phyloP scores from a whole-genome alignment of 2,113 vertebrate genomes.

The Gulo gulo region DNA sequence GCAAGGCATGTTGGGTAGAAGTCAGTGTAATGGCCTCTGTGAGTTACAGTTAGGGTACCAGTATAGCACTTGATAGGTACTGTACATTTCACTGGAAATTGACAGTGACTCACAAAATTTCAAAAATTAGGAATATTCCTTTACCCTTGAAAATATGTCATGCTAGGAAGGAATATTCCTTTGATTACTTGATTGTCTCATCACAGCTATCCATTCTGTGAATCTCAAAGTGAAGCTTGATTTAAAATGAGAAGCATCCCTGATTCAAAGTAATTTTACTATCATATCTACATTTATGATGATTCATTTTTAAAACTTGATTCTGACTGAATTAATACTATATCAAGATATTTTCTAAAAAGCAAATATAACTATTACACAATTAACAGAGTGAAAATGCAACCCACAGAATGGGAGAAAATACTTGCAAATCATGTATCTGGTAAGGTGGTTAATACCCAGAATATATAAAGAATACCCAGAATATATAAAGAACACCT shows the following conservation, averaged over 20 bases:
- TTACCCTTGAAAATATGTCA: not conserved
- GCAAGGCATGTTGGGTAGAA: not conserved
- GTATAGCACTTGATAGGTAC: not conserved
- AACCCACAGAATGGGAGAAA: not conserved
- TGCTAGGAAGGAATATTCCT: not conserved
- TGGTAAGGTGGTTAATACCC: not conserved
- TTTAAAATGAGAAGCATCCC: constrained; percentile 12
- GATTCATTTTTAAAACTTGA: constrained; percentile 36
- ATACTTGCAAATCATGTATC: not conserved
- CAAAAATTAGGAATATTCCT: constrained; percentile 1
- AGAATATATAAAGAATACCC: not conserved
- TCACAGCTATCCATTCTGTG: not conserved
- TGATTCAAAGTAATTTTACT: constrained; percentile 24
- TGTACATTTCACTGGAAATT: not conserved
- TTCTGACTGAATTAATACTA: constrained; percentile 35
- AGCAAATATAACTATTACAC: not conserved
- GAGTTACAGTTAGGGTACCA: not conserved
- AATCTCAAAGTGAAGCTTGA: constrained; percentile 43
- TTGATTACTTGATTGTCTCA: constrained; percentile 11
- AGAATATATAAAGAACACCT: not conserved
- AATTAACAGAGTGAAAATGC: not conserved
- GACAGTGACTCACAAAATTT: not conserved
- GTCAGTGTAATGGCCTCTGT: not conserved
- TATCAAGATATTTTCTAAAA: constrained; percentile 31
- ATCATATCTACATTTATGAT: constrained; percentile 28